Conservation (phyloP, 2,113 vertebrate genomes). For the Capreolus pygargus region DNA sequence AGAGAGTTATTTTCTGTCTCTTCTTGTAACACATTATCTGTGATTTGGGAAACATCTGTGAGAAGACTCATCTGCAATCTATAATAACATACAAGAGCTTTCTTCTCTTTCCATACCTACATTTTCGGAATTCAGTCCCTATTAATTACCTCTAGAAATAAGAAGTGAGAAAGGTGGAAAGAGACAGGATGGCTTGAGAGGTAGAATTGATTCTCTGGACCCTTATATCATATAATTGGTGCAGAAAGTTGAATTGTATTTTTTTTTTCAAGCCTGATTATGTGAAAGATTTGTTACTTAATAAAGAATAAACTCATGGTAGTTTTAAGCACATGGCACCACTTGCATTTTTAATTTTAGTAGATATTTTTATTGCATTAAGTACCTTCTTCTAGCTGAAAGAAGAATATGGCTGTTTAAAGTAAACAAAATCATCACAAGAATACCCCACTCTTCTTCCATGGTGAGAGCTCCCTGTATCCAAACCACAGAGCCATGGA, state of each 20-base stretch:
- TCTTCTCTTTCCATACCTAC: not conserved
- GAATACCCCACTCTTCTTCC: slow-evolving; percentile 13
- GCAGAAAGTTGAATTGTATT: not conserved
- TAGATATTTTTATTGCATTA: slow-evolving; percentile 30
- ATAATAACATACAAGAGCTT: not conserved
- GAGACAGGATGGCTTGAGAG: not conserved
- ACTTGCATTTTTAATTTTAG: slow-evolving; percentile 43
- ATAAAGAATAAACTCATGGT: not conserved
- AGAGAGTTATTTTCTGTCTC: not conserved
- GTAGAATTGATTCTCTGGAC: not conserved
- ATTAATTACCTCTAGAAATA: not conserved
- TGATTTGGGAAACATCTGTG: not conserved
- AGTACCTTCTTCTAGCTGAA: not conserved
- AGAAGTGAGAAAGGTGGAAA: not conserved
- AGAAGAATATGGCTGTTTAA: slow-evolving; percentile 3
- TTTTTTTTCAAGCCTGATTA: not conserved
- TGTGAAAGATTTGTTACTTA: not conserved
- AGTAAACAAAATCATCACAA: slow-evolving; percentile 52
- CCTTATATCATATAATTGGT: not conserved
- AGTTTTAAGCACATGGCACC: not conserved
- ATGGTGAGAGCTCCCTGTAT: not conserved
- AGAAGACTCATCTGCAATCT: not conserved
- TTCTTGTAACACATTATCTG: not conserved
- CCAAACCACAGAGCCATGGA: slow-evolving; percentile 33
- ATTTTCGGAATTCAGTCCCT: not conserved